Percentiles rank a stretch among this genome's conserved stretches.
These are phyloP conservation scores for Podarcis siculus DNA, from an alignment of 2,797 vertebrate genomes.

Conservation along the genomic window DNA sequence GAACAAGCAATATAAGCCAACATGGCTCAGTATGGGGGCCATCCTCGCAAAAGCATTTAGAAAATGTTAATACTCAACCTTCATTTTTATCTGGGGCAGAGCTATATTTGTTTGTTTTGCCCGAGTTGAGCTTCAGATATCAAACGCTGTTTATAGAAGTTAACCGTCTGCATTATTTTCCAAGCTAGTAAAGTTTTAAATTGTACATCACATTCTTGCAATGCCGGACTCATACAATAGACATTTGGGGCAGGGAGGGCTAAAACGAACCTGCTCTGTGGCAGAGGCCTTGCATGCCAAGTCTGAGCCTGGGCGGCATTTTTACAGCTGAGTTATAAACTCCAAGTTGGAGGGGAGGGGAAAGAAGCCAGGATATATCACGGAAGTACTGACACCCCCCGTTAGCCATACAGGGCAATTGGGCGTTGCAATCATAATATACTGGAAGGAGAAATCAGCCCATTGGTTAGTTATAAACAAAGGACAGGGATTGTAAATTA, in stretches of 20 bases:
- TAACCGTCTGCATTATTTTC: constrained; percentile 19
- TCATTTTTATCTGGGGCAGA: constrained; percentile 24
- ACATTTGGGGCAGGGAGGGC: constrained; percentile 42
- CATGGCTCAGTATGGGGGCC: background rate
- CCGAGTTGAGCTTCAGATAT: background rate
- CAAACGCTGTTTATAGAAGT: constrained; percentile 27
- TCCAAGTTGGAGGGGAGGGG: constrained; percentile 30
- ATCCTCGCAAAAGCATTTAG: background rate
- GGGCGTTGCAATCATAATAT: constrained; percentile 70
- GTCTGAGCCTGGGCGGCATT: constrained; percentile 72
- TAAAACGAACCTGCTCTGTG: constrained; percentile 61
- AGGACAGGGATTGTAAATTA: constrained; percentile 79
- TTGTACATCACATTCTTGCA: constrained; percentile 15
- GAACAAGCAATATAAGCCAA: background rate
- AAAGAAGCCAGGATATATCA: constrained; percentile 73
- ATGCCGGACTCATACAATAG: constrained; percentile 36
- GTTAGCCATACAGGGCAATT: constrained; percentile 60
- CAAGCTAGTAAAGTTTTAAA: constrained; percentile 39
- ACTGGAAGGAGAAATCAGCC: constrained; percentile 75
- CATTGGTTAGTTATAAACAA: constrained; percentile 82
- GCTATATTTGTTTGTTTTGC: background rate
- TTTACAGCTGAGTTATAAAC: constrained; percentile 77
- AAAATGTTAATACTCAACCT: constrained; percentile 23
- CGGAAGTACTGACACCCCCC: constrained; percentile 65
- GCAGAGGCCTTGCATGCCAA: constrained; percentile 66